Conservation (phyloP, 2,113 vertebrate genomes). For the Leucoraja erinaceus region DNA sequence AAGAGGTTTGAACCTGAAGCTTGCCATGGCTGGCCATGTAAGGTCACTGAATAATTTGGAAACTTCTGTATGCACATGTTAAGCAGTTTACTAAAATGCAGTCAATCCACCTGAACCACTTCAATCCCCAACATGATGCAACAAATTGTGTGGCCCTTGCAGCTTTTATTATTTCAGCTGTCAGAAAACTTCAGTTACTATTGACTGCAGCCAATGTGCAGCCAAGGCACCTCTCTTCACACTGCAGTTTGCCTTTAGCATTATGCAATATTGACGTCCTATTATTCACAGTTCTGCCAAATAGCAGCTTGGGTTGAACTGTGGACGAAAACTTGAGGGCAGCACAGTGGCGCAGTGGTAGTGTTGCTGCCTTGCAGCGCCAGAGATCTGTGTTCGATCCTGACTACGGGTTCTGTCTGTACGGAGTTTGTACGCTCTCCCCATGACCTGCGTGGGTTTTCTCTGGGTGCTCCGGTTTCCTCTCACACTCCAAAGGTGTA, state of each 20-base stretch:
- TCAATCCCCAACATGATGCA: neutral
- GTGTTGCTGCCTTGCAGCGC: too few species aligned
- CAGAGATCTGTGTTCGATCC: too few species aligned
- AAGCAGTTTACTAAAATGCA: neutral
- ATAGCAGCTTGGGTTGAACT: neutral
- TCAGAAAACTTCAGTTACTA: neutral
- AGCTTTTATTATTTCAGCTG: neutral
- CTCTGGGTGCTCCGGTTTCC: too few species aligned
- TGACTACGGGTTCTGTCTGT: too few species aligned
- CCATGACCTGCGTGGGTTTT: too few species aligned
- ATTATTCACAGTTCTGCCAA: neutral
- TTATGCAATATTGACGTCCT: neutral
- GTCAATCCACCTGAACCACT: neutral
- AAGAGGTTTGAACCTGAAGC: too few species aligned
- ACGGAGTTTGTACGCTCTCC: too few species aligned
- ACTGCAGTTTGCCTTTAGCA: neutral
- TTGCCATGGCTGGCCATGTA: neutral
- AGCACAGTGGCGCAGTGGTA: too few species aligned
- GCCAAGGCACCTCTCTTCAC: neutral
- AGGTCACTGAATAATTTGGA: neutral
- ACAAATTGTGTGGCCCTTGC: neutral
- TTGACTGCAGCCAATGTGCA: neutral
- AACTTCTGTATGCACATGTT: neutral
- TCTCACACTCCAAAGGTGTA: too few species aligned
- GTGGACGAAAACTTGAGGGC: too few species aligned